phyloP scores from a whole-genome alignment of 2,113 vertebrate species.

The Atrichornis clamosus region DNA sequence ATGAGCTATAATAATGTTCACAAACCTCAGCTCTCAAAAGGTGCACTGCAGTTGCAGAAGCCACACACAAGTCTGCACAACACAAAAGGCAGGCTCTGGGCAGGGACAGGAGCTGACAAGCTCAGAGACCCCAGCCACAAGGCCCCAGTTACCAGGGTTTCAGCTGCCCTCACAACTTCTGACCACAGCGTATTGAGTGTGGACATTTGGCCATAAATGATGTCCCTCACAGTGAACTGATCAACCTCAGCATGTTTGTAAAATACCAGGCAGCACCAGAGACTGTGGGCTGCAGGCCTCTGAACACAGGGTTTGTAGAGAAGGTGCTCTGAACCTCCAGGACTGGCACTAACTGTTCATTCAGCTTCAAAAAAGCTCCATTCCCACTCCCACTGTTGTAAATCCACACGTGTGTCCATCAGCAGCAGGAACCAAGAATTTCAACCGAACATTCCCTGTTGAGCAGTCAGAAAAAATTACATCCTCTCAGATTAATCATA shows the following conservation, averaged over 20 bases:
- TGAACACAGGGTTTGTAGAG: too few relatives aligned
- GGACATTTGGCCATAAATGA: background rate
- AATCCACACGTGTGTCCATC: accelerated
- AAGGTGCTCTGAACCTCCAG: background rate
- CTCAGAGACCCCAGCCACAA: background rate
- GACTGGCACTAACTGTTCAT: background rate
- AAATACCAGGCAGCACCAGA: background rate
- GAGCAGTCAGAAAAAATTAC: background rate
- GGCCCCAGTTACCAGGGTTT: background rate
- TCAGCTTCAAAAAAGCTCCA: background rate
- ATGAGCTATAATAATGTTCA: background rate
- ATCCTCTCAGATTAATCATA: background rate
- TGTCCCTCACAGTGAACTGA: background rate
- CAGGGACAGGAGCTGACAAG: background rate
- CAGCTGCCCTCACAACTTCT: background rate
- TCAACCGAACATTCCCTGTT: background rate
- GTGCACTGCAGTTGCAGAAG: background rate
- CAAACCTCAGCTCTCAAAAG: background rate
- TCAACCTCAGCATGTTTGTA: background rate
- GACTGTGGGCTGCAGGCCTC: background rate
- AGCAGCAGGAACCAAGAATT: background rate
- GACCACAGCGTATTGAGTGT: accelerated
- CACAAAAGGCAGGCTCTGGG: background rate
- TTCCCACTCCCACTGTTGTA: background rate
- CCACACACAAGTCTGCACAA: too few relatives aligned